Base-by-base conservation (phyloP, 2,888 invertebrate species). In the Harmothoe impar region DNA sequence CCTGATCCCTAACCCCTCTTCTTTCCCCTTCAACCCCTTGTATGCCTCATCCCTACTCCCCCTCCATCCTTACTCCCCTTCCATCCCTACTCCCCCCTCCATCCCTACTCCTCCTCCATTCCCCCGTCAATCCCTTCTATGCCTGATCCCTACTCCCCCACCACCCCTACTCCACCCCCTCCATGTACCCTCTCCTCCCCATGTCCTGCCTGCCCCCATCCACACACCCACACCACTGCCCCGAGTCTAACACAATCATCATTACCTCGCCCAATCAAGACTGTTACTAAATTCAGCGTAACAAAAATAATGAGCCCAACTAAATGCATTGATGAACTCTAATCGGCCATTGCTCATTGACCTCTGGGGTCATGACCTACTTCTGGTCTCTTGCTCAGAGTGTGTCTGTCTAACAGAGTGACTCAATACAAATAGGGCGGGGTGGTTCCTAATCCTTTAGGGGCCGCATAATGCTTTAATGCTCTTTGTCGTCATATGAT, bases 221-320 rank as follows among this genome's bases (percentile, higher is more conserved):
- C 3, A 3, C 10, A 10, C 43, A 43, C 10, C 10, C 43, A 43
- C 43, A 7, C 43, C 43, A 7, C 10, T 43, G 43, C 43, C 3
- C 29, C 72, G 5, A 3, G 29, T 17, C 29, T 29, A 72, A 72
- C 29, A 72, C 72, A 72, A 72, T 72, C 72, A 72, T 72, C 72
- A 72, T 72, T 72, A 72, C 29, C 23, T 15, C n/a, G 23, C 62
- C 23, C 20, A 29, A 15, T 25, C 72, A n/a, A 3, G 72, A 25
- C 20, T 29, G 25, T 72, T 72, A 72, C 72, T 25, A n/a, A 72
- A 72, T 72, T 72, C 31, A 72, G 72, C 72, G 72, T 72, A n/a
- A 72, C 72, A 72, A 7, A 15, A 72, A 29, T 72, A 72, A 72
- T 29, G 72, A 29, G 72, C 72, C 17, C 15, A n/a, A 29, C 29